Conservation (phyloP, 2,888 invertebrate genomes). For the Adineta ricciae region DNA sequence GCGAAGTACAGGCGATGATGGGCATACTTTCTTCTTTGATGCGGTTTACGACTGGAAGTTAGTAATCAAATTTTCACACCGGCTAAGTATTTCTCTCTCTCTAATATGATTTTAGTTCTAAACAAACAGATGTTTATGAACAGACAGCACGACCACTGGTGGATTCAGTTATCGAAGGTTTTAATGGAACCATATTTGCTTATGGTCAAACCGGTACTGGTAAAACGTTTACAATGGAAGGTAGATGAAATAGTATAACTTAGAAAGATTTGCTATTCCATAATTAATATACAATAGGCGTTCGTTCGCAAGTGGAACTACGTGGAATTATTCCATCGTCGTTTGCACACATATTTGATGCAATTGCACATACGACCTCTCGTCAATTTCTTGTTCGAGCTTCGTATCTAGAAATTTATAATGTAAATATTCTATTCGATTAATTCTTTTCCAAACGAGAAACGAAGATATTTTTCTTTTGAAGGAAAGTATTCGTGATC, state of each 20-base stretch:
- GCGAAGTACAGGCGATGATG: conserved; percentile 49
- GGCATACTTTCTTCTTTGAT: conserved; percentile 70
- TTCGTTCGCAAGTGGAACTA: conserved; percentile 47
- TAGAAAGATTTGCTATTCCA: too few species aligned
- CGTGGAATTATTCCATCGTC: conserved; percentile 59
- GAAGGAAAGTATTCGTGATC: conserved; percentile 63
- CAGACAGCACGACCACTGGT: conserved; percentile 43
- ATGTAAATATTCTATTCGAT: conserved; percentile 45
- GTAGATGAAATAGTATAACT: conserved; percentile 41
- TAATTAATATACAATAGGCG: not conserved
- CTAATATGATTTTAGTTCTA: conserved; percentile 16
- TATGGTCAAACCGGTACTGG: conserved; percentile 75
- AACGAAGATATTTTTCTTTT: not conserved
- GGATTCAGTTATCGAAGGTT: conserved; percentile 66
- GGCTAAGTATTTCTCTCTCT: too few species aligned
- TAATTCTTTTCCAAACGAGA: not conserved
- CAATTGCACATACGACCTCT: conserved; percentile 62
- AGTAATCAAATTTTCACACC: conserved; percentile 58
- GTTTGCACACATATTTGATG: conserved; percentile 52
- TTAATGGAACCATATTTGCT: conserved; percentile 82
- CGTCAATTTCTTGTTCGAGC: conserved; percentile 60
- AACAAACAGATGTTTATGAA: conserved; percentile 30
- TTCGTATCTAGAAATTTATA: conserved; percentile 72
- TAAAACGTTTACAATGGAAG: conserved; percentile 81
- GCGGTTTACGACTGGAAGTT: conserved; percentile 68